A percentile compares a stretch with the other conserved stretches of the same genome.
phyloP scores from a whole-genome alignment of 2,888 invertebrate species.

The Carabus problematicus region DNA sequence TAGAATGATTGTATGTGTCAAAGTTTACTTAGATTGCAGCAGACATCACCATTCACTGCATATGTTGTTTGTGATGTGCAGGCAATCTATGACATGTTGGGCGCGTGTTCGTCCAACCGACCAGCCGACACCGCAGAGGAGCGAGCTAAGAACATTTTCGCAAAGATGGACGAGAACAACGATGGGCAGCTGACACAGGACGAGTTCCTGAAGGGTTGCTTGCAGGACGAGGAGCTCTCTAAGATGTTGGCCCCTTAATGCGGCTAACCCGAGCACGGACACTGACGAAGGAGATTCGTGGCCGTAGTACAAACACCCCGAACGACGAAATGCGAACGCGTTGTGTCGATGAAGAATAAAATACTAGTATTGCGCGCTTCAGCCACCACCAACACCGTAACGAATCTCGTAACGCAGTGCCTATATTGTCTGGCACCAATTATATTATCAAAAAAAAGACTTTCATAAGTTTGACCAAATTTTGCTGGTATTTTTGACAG shows the following conservation, averaged over 20 bases:
- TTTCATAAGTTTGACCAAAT: conserved; percentile 24
- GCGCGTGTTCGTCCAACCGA: conserved; percentile 93
- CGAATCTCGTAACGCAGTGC: conserved; percentile 26
- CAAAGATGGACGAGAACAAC: conserved; percentile 99
- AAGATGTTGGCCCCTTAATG: conserved; percentile 94
- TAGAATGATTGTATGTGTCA: too few relatives aligned
- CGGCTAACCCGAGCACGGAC: conserved; percentile 26
- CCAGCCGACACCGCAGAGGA: conserved; percentile 97
- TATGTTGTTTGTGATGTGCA: conserved; percentile 60
- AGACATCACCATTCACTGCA: neutral
- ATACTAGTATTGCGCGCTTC: conserved; percentile 10
- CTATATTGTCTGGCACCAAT: conserved; percentile 21
- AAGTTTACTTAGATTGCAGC: too few relatives aligned
- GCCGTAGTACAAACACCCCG: neutral
- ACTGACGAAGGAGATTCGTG: conserved; percentile 18
- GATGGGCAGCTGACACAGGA: conserved; percentile 98
- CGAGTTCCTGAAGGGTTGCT: conserved; percentile 96
- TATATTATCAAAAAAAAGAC: conserved; percentile 21
- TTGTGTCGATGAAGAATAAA: conserved; percentile 11
- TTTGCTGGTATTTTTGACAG: conserved; percentile 24
- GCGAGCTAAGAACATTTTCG: conserved; percentile 98
- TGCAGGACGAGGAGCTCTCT: conserved; percentile 94
- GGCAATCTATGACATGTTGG: conserved; percentile 99
- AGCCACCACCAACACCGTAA: conserved; percentile 1
- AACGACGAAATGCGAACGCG: conserved; percentile 7